Percentiles rank a stretch among this genome's conserved stretches.
These are phyloP conservation scores for Exaiptasia diaphana DNA, from an alignment of 64 coral and sea anemone species.

Conservation along the genomic window DNA sequence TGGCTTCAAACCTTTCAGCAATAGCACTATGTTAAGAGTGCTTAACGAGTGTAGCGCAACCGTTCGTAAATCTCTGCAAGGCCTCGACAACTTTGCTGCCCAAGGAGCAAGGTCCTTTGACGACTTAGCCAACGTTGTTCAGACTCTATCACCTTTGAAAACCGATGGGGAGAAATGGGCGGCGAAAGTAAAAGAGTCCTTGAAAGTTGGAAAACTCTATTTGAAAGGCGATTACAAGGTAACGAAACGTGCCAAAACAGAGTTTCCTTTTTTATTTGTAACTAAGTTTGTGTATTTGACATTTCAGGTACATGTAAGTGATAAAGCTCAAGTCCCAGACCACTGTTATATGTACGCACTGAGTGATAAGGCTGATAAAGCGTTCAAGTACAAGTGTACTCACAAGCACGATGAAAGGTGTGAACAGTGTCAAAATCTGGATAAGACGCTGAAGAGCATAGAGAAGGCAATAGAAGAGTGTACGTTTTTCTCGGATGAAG, in stretches of 20 bases:
- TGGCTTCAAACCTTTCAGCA: background rate
- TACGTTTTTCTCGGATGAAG: background rate
- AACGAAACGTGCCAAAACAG: background rate
- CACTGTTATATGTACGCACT: constrained; percentile 21
- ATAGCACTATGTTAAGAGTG: constrained; percentile 30
- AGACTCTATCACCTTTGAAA: background rate
- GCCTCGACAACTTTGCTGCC: constrained; percentile 23
- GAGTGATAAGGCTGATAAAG: background rate
- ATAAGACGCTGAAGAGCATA: background rate
- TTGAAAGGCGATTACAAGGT: constrained; percentile 46
- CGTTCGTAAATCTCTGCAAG: constrained; percentile 16
- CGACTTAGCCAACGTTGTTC: background rate
- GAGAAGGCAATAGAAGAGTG: background rate
- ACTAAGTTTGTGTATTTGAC: background rate
- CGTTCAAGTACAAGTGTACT: constrained; percentile 18
- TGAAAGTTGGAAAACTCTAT: constrained; percentile 28
- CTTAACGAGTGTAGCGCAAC: constrained; percentile 2
- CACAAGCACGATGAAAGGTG: constrained; percentile 20
- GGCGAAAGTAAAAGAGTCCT: background rate
- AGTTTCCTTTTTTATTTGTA: background rate
- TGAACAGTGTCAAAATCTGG: constrained; percentile 6
- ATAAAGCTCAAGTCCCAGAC: background rate
- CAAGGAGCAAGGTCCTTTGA: constrained; percentile 14
- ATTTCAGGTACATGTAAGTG: background rate
- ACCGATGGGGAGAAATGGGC: background rate